Conservation (phyloP, 2,113 vertebrate species). For the Pimephales promelas region DNA sequence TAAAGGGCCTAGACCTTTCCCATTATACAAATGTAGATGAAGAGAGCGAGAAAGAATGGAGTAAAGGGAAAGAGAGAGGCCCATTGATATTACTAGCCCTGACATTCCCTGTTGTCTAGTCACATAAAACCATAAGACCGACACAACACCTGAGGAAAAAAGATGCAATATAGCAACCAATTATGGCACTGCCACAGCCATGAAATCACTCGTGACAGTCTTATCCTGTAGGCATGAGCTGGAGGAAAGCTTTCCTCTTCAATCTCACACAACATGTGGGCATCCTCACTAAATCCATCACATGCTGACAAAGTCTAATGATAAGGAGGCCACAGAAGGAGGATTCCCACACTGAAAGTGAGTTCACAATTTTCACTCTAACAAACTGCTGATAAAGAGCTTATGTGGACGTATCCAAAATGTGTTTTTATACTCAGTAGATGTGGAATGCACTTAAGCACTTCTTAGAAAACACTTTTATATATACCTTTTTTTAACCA, state of each 20-base stretch:
- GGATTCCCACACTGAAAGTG: background rate
- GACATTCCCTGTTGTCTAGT: conserved; percentile 1
- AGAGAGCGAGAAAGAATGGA: background rate
- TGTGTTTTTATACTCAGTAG: background rate
- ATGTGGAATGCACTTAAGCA: background rate
- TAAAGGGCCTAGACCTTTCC: conserved; percentile 28
- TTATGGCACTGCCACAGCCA: conserved; percentile 14
- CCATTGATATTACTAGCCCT: background rate
- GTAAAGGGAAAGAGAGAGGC: background rate
- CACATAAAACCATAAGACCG: conserved; percentile 15
- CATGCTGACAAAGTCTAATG: conserved; percentile 10
- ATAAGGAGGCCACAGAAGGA: conserved; percentile 8
- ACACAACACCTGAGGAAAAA: conserved; percentile 37
- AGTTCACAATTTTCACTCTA: background rate
- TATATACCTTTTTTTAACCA: too few species aligned
- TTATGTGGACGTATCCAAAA: background rate
- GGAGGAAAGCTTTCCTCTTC: conserved; percentile 12
- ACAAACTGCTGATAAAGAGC: background rate
- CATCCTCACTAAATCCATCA: conserved; percentile 17
- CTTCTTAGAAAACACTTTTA: background rate
- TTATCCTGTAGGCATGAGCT: conserved; percentile 13
- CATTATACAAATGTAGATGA: background rate
- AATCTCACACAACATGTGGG: background rate
- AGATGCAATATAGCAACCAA: conserved; percentile 28
- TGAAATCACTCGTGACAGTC: conserved; percentile 12